Evolutionary conservation across 2,797 vertebrate species (phyloP), one percentile per base, ranked within the genome.

Genomic region (Phalloptychus januarius): DNA sequence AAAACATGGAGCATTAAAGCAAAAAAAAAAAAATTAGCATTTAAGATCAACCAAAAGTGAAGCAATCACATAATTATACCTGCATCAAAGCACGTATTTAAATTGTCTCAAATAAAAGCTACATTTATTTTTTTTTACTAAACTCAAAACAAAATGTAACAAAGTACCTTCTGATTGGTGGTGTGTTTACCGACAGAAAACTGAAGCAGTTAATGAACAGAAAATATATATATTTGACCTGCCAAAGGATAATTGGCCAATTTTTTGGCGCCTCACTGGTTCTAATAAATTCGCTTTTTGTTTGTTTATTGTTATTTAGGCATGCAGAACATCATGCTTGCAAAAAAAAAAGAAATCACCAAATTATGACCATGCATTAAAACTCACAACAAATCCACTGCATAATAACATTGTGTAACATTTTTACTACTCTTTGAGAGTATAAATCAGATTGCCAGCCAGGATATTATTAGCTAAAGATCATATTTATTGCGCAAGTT

Each of bases 161-260:
- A 42, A 69, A 42, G 12, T 36, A 69, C 23, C 5, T 69, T 69
- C 16, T 69, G 23, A 69, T 42, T 11, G 0, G 63, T 25, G 10
- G 33, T 40, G 3, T 42, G 23, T 25, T 69, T 25, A 20, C 36
- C 0, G 23, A 25, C 8, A 25, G 11, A 69, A 69, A 69, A 42
- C 36, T n/a, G 65, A 67, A n/a, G 65, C 65, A 25, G 40, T 69
- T 69, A n/a, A 42, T 42, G 65, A 69, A 69, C 23, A 42, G 38
- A 42, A 42, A 42, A 69, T 40, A 42, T 25, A 42, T 25, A 12
- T n/a, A 15, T 28, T 44, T 67, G 33, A 36, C 33, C 33, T 65
- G 61, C 31, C 33, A 38, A 20, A n/a, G 16, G 15, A 36, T 65
- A 38, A 38, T 65, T 36, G 61, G 6, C 33, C 33, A 7, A 65